phyloP scores from a whole-genome alignment of 2,888 invertebrate species.

The Thymelicus lineola region DNA sequence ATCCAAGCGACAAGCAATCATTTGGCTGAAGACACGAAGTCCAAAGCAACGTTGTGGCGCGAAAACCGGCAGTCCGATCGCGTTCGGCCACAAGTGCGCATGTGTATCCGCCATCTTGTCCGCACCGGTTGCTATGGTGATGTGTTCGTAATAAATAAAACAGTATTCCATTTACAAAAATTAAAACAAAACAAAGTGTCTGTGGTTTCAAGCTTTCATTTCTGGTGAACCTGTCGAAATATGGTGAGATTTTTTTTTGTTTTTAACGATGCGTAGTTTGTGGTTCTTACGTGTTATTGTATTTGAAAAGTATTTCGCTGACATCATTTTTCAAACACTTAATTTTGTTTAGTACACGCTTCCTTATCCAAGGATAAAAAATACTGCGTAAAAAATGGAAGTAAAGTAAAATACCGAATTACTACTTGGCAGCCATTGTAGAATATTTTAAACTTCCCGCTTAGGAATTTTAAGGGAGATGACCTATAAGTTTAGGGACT shows the following conservation, averaged over 20 bases:
- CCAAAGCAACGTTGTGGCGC: slow-evolving; percentile 59
- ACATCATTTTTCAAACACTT: slow-evolving; percentile 1
- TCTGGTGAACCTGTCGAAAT: slow-evolving; percentile 42
- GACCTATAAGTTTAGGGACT: too few species aligned
- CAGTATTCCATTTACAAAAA: slow-evolving; percentile 27
- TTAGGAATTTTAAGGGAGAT: too few species aligned
- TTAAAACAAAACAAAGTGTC: slow-evolving; percentile 44
- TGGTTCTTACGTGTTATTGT: background rate
- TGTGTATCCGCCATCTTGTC: slow-evolving; percentile 65
- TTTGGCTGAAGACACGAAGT: slow-evolving; percentile 2
- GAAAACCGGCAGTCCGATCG: slow-evolving; percentile 71
- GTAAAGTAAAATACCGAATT: too few species aligned
- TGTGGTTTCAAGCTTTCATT: slow-evolving; percentile 41
- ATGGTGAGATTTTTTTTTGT: slow-evolving; percentile 50
- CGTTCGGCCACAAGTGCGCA: slow-evolving; percentile 61
- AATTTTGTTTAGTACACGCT: slow-evolving; percentile 1
- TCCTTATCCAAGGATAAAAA: too few species aligned
- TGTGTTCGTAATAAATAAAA: slow-evolving; percentile 60
- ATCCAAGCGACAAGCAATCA: slow-evolving; percentile 15
- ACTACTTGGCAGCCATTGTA: too few species aligned
- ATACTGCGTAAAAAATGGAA: too few species aligned
- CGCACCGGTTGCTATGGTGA: slow-evolving; percentile 65
- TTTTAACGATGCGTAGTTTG: background rate
- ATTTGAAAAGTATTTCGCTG: slow-evolving; percentile 12
- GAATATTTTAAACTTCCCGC: background rate